Evolutionary conservation across 1,140 invertebrate species (phyloP), one percentile per base, ranked within the genome.

Genomic region (Acromyrmex charruanus): DNA sequence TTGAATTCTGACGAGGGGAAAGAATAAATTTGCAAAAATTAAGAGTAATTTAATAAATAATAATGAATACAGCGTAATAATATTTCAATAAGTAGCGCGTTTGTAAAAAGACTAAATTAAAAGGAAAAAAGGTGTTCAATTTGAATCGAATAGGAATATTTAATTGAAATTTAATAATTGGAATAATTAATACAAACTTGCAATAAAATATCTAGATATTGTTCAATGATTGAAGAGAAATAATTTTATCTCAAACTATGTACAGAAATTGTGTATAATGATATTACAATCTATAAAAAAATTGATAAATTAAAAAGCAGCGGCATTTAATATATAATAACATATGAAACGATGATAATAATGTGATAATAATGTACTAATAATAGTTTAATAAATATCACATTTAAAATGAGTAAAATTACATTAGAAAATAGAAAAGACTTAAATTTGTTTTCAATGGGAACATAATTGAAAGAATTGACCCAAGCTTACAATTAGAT

Each of bases 1-100:
- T 79, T 65, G 59, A 65, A 51, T 65, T 66, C 39, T 31, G 18
- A 79, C 39, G 39, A 65, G 66, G 39, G n/a, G 66, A 10, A 49
- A 39, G 18, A 51, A 51, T 12, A 21, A 25, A 25, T 25, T 69
- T 25, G 39, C 66, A 28, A 51, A 28, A 49, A n/a, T 69, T 49
- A 69, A 25, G 18, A 68, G 10, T 44, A 68, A 68, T 49, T 55
- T 55, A 55, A 55, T n/a, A 18, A 55, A 55, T 55, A 55, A 58
- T 58, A 58, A 58, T n/a, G 18, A n/a, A 21, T 10, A 18, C 1
- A 58, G n/a, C 3, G n/a, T 10, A 25, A 59, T 59, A 51, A 51
- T 59, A 59, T 59, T 25, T 59, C 21, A 59, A 59, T 25, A 25
- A 25, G 3, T 59, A 59, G 21, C 3, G 58, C 21, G 16, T 25